phyloP scores from a whole-genome alignment of 2,797 vertebrate genomes.

The Salmo trutta region DNA sequence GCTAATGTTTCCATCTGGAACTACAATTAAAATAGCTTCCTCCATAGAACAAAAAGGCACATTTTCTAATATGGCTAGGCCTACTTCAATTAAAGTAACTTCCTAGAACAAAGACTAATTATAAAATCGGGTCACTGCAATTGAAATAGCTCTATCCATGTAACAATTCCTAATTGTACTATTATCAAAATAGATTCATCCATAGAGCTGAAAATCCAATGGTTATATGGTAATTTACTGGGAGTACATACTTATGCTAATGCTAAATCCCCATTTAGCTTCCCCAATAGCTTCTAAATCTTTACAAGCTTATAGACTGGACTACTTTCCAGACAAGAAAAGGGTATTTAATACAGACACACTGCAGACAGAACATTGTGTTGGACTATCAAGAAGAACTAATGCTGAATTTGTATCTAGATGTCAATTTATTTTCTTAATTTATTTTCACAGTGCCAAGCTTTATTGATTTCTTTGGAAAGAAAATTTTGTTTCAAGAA shows the following conservation, averaged over 20 bases:
- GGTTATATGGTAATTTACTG: background rate
- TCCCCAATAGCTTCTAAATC: background rate
- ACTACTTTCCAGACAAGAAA: background rate
- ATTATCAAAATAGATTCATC: constrained; percentile 9
- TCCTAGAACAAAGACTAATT: background rate
- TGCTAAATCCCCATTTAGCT: background rate
- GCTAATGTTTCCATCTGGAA: background rate
- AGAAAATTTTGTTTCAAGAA: background rate
- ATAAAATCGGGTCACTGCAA: background rate
- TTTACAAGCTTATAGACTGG: background rate
- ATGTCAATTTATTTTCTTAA: background rate
- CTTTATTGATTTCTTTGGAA: background rate
- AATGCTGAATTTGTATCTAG: background rate
- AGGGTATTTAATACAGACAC: background rate
- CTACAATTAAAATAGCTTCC: constrained; percentile 14
- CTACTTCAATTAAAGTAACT: constrained; percentile 10
- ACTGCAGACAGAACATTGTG: background rate
- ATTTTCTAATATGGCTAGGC: constrained; percentile 21
- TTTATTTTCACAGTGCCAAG: background rate
- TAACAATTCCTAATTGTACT: constrained; percentile 14
- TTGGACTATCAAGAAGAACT: background rate
- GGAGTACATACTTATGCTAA: background rate
- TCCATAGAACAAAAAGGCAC: constrained; percentile 18
- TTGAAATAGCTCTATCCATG: constrained; percentile 10
- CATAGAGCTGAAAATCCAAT: background rate